Evolutionary conservation across 2,888 invertebrate species (phyloP).

Genomic region (Odontocolon sp.): DNA sequence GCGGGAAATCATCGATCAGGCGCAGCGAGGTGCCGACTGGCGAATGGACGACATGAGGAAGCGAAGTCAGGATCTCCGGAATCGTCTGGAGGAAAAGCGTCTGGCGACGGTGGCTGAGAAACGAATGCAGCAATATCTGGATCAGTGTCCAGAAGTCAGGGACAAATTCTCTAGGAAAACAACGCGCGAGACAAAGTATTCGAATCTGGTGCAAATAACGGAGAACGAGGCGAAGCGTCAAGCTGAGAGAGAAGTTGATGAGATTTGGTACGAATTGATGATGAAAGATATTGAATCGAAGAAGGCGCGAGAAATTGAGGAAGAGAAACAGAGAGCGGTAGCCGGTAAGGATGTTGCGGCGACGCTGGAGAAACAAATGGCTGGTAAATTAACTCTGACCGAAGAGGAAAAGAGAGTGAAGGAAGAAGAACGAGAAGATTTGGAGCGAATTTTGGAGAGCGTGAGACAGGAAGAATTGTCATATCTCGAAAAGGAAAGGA

Average conservation of each 20-base stretch:
- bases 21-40: constrained; percentile 82
- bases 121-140: constrained; percentile 80
- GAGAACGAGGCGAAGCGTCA: constrained; percentile 83
- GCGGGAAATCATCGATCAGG: constrained; percentile 82
- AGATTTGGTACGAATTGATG: constrained; percentile 84
- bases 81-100: constrained; percentile 82
- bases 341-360: constrained; percentile 45
- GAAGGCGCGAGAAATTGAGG: constrained; percentile 63
- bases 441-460: constrained; percentile 64
- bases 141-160: constrained; percentile 81
- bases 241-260: constrained; percentile 83
- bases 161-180: constrained; percentile 81
- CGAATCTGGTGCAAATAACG: constrained; percentile 84
- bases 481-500: constrained; percentile 63
- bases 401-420: constrained; percentile 63
- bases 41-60: constrained; percentile 82
- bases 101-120: constrained; percentile 81
- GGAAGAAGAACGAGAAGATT: constrained; percentile 68
- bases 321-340: constrained; percentile 61
- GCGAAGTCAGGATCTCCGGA: constrained; percentile 81
- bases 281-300: constrained; percentile 83
- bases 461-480: constrained; percentile 65
- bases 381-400: constrained; percentile 66
- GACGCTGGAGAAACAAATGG: constrained; percentile 70
- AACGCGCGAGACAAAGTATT: constrained; percentile 82